A percentile compares a stretch with the other conserved stretches of the same genome.
These are phyloP conservation scores for Egretta garzetta DNA, from an alignment of 2,113 vertebrate genomes.

Conservation along the genomic window DNA sequence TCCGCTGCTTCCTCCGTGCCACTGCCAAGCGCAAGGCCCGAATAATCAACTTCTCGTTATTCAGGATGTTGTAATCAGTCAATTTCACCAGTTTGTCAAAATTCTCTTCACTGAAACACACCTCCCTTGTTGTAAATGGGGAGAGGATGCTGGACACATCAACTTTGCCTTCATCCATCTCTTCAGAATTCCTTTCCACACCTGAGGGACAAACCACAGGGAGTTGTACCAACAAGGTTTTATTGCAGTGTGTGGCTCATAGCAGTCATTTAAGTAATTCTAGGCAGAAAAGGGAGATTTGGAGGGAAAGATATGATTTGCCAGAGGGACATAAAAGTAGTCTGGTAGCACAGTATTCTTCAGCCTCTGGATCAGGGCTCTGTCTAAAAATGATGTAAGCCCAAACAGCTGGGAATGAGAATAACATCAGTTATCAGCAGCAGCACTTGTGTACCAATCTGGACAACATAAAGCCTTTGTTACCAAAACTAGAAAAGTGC, in stretches of 20 bases:
- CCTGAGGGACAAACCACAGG: slow-evolving; percentile 52
- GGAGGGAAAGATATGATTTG: neutral
- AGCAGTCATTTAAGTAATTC: neutral
- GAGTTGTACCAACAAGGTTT: neutral
- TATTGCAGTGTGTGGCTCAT: neutral
- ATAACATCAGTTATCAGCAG: neutral
- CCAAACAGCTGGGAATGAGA: neutral
- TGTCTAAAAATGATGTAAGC: neutral
- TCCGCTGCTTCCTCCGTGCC: slow-evolving; percentile 43
- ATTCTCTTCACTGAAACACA: slow-evolving; percentile 79
- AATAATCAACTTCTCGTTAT: slow-evolving; percentile 74
- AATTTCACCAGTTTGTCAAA: slow-evolving; percentile 78
- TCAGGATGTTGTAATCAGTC: slow-evolving; percentile 79
- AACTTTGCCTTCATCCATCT: slow-evolving; percentile 75
- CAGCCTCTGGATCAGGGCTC: neutral
- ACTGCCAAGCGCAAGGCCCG: slow-evolving; percentile 60
- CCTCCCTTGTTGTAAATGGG: slow-evolving; percentile 75
- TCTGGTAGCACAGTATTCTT: neutral
- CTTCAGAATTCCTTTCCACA: slow-evolving; percentile 62
- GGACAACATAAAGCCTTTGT: neutral
- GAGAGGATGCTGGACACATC: slow-evolving; percentile 75
- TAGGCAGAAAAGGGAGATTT: neutral
- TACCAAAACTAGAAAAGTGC: neutral
- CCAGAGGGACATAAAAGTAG: neutral
- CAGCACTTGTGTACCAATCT: neutral